Percentiles rank a stretch among this genome's conserved stretches.
These are phyloP conservation scores for Proterorhinus semilunaris DNA, from an alignment of 2,113 vertebrate genomes.

Conservation along the genomic window DNA sequence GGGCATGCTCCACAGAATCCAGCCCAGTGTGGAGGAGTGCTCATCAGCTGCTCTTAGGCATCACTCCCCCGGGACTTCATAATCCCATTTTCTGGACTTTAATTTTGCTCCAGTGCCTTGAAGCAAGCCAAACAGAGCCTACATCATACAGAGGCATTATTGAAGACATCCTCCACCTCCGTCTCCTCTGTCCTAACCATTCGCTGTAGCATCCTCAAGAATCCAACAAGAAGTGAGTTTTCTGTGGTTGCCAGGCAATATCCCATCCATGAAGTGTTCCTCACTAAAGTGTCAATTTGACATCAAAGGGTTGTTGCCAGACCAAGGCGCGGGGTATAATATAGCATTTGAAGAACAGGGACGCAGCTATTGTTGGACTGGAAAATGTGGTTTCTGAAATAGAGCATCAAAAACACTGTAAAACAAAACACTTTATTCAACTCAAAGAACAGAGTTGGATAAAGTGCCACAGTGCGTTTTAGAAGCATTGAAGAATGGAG, in stretches of 20 bases:
- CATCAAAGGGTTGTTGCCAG: slow-evolving; percentile 72
- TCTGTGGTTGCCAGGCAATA: slow-evolving; percentile 76
- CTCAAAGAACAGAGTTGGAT: neutral
- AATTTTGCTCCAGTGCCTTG: slow-evolving; percentile 80
- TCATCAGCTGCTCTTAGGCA: slow-evolving; percentile 82
- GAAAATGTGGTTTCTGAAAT: slow-evolving; percentile 40
- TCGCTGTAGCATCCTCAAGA: slow-evolving; percentile 48
- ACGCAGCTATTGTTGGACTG: slow-evolving; percentile 7
- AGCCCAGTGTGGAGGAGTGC: slow-evolving; percentile 77
- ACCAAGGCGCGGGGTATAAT: slow-evolving; percentile 46
- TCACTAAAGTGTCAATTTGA: slow-evolving; percentile 78
- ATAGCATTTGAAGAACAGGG: slow-evolving; percentile 66
- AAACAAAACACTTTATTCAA: neutral
- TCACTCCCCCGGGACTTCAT: slow-evolving; percentile 76
- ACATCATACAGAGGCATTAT: slow-evolving; percentile 59
- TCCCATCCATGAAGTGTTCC: slow-evolving; percentile 70
- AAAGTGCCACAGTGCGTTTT: too few relatives aligned
- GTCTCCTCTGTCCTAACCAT: slow-evolving; percentile 16
- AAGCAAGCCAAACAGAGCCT: slow-evolving; percentile 76
- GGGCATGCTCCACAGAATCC: slow-evolving; percentile 61
- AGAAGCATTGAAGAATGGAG: too few relatives aligned
- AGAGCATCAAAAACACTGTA: slow-evolving; percentile 16
- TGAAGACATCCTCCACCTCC: slow-evolving; percentile 43
- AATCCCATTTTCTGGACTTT: slow-evolving; percentile 88
- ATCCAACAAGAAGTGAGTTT: slow-evolving; percentile 55